These are phyloP conservation scores for Magallana nippona DNA, from an alignment of 2,888 invertebrate genomes.

Conservation along the genomic window DNA sequence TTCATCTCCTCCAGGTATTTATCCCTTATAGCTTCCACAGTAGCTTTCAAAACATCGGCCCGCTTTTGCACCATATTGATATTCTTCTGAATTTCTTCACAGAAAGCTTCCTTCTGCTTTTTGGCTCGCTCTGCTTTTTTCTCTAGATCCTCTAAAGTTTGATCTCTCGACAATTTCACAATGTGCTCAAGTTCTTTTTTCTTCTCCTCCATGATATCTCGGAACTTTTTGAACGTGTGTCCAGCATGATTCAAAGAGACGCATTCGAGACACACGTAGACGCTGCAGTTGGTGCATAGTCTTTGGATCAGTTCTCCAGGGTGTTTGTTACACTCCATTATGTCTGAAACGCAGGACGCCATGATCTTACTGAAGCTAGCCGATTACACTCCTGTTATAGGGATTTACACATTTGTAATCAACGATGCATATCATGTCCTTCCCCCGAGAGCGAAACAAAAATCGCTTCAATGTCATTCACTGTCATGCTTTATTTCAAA, in stretches of 20 bases:
- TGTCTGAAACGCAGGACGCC: conserved; percentile 23
- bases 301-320: conserved; percentile 20
- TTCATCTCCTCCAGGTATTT: neutral
- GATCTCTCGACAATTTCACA: neutral
- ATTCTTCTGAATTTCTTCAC: conserved; percentile 18
- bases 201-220: conserved; percentile 35
- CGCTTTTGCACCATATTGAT: conserved; percentile 15
- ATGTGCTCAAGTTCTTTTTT: conserved; percentile 22
- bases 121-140: conserved; percentile 1
- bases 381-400: neutral
- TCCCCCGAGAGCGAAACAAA: neutral
- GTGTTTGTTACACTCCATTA: conserved; percentile 25
- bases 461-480: no score
- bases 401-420: neutral
- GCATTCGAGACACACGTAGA: conserved; percentile 39
- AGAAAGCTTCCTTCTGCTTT: conserved; percentile 10
- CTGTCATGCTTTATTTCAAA: no score
- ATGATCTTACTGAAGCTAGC: neutral
- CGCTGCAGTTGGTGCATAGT: conserved; percentile 12
- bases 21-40: conserved; percentile 1
- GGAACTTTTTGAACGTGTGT: conserved; percentile 33
- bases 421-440: neutral
- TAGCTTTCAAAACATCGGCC: conserved; percentile 27
- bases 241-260: conserved; percentile 32
- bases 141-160: conserved; percentile 34